A percentile compares a stretch with the other conserved stretches of the same genome.
phyloP scores from a whole-genome alignment of 92 coral and sea anemone species.

The Isaurus tuberculatus region DNA sequence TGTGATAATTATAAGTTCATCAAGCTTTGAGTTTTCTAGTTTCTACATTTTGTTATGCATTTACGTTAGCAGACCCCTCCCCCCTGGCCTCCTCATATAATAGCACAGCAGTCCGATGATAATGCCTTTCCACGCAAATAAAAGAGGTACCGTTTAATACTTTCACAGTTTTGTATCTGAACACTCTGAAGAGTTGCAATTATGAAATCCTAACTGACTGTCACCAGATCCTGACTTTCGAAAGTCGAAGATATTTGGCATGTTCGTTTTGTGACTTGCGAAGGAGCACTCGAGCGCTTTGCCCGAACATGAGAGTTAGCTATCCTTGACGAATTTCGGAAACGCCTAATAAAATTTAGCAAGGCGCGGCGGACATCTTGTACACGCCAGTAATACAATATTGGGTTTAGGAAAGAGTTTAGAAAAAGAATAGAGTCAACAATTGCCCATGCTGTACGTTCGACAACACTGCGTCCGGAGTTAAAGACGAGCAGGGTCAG shows the following conservation, averaged over 20 bases:
- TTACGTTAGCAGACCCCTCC: too few species aligned
- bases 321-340: background rate
- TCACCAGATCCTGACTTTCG: background rate
- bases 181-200: background rate
- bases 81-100: too few species aligned
- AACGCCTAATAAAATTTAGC: background rate
- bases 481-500: background rate
- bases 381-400: conserved; percentile 26
- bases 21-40: too few species aligned
- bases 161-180: conserved; percentile 15
- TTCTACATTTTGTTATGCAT: too few species aligned
- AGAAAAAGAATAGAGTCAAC: conserved; percentile 31
- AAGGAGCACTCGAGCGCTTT: conserved; percentile 26
- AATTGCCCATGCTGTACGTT: conserved; percentile 31
- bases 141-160: background rate
- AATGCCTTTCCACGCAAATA: too few species aligned
- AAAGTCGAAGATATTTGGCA: conserved; percentile 37
- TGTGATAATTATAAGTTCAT: too few species aligned
- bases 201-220: background rate
- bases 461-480: conserved; percentile 17
- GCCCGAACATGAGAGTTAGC: background rate
- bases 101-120: too few species aligned
- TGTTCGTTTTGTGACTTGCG: conserved; percentile 12
- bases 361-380: conserved; percentile 31
- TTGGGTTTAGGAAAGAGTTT: conserved; percentile 37